phyloP scores from a whole-genome alignment of 2,888 invertebrate species.

The Cryptosula pallasiana region DNA sequence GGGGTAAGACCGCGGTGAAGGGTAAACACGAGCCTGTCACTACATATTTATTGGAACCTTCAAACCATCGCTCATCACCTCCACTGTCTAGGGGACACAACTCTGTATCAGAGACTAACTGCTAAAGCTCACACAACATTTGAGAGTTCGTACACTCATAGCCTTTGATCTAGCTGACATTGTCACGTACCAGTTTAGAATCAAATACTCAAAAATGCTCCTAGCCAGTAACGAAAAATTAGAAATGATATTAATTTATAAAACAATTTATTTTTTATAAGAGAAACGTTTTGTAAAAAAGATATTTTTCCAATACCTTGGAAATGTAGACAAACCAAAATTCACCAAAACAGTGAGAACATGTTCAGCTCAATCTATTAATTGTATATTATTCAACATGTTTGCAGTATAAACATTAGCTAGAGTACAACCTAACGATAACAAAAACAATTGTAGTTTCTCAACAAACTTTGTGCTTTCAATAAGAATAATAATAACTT shows the following conservation, averaged over 20 bases:
- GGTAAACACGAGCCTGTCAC: conserved; percentile 77
- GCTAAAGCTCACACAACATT: background rate
- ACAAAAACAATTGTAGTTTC: background rate
- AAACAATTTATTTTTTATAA: background rate
- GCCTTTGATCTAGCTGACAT: too few relatives aligned
- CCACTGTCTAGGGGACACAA: background rate
- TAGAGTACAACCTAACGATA: background rate
- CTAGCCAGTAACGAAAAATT: too few relatives aligned
- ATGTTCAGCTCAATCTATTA: too few relatives aligned
- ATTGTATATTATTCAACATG: too few relatives aligned
- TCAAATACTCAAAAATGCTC: conserved; percentile 2
- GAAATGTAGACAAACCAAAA: background rate
- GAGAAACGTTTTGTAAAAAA: background rate
- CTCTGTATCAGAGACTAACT: conserved; percentile 5
- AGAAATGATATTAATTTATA: background rate
- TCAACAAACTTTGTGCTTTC: too few relatives aligned
- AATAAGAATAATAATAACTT: too few relatives aligned
- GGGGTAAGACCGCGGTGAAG: conserved; percentile 89
- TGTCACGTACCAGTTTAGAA: background rate
- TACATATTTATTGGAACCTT: conserved; percentile 66
- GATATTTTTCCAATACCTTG: background rate
- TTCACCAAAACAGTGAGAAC: too few relatives aligned
- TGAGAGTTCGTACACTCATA: too few relatives aligned
- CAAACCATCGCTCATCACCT: background rate
- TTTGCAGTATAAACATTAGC: too few relatives aligned